phyloP scores from a whole-genome alignment of 2,888 invertebrate genomes.

The Mythimna pallens region DNA sequence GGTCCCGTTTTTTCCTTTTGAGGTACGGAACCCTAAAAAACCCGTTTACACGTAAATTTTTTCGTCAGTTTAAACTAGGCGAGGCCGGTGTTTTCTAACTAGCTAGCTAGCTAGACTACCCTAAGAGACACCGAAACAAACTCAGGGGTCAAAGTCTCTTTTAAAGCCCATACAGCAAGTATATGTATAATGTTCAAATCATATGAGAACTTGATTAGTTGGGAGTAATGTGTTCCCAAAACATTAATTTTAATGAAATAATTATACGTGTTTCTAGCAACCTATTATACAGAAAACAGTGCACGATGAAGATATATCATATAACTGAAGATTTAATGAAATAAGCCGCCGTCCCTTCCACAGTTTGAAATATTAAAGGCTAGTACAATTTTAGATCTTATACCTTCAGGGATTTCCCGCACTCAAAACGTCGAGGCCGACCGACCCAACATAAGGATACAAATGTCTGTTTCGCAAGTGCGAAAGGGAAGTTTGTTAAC shows the following conservation, averaged over 20 bases:
- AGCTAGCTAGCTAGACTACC: too few relatives aligned
- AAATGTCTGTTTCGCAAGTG: slow-evolving; percentile 49
- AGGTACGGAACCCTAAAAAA: too few relatives aligned
- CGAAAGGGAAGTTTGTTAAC: slow-evolving; percentile 49
- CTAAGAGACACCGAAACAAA: too few relatives aligned
- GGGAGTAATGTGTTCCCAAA: not conserved
- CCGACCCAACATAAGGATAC: slow-evolving; percentile 41
- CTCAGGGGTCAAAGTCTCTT: too few relatives aligned
- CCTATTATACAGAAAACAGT: not conserved
- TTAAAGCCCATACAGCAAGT: too few relatives aligned
- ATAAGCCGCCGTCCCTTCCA: slow-evolving; percentile 9
- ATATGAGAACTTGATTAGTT: too few relatives aligned
- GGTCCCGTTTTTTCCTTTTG: too few relatives aligned
- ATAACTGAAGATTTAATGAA: slow-evolving; percentile 24
- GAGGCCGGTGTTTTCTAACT: too few relatives aligned
- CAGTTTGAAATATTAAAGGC: slow-evolving; percentile 33
- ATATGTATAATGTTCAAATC: too few relatives aligned
- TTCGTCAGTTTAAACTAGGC: too few relatives aligned
- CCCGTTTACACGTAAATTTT: too few relatives aligned
- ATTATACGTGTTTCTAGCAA: not conserved
- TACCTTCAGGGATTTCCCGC: slow-evolving; percentile 53
- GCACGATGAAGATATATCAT: slow-evolving; percentile 6
- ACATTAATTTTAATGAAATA: not conserved
- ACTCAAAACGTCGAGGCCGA: slow-evolving; percentile 44
- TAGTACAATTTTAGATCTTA: slow-evolving; percentile 45